Evolutionary conservation across 2,888 invertebrate genomes (phyloP).

Genomic region (Caenorhabditis sp.): DNA sequence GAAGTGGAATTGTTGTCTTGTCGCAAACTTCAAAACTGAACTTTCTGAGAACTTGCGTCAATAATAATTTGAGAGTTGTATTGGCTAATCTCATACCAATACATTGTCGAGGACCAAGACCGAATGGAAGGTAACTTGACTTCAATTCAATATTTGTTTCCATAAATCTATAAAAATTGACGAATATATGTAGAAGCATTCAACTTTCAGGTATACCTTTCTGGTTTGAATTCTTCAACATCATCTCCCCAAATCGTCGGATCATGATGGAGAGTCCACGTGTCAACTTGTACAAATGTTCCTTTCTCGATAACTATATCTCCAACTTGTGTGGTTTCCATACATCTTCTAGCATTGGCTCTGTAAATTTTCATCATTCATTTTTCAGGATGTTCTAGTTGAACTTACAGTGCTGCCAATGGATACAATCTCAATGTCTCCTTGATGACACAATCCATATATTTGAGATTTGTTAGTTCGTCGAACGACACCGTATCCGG

Average conservation of each 20-base stretch:
- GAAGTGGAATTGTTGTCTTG: slow-evolving; percentile 18
- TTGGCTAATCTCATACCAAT: slow-evolving; percentile 63
- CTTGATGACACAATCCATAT: slow-evolving; percentile 59
- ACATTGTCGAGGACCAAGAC: slow-evolving; percentile 62
- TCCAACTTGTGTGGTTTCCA: slow-evolving; percentile 52
- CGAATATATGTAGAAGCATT: too few relatives aligned
- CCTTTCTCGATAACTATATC: slow-evolving; percentile 56
- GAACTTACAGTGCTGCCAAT: slow-evolving; percentile 46
- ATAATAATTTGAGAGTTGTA: slow-evolving; percentile 59
- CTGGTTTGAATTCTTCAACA: slow-evolving; percentile 43
- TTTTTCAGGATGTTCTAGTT: too few relatives aligned
- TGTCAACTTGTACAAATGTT: slow-evolving; percentile 54
- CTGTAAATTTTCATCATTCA: background rate
- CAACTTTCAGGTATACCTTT: too few relatives aligned
- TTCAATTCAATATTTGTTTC: background rate
- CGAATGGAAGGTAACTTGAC: slow-evolving; percentile 41
- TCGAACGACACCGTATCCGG: slow-evolving; percentile 49
- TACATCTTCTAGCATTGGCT: slow-evolving; percentile 50
- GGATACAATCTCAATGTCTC: slow-evolving; percentile 62
- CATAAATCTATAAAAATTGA: background rate
- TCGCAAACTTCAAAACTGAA: slow-evolving; percentile 40
- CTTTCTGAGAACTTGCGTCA: slow-evolving; percentile 52
- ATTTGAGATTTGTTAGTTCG: slow-evolving; percentile 50
- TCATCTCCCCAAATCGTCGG: slow-evolving; percentile 43
- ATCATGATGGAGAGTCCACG: slow-evolving; percentile 44